Evolutionary conservation across 1,140 invertebrate genomes (phyloP).

Genomic region (Muscidifurax raptorellus): DNA sequence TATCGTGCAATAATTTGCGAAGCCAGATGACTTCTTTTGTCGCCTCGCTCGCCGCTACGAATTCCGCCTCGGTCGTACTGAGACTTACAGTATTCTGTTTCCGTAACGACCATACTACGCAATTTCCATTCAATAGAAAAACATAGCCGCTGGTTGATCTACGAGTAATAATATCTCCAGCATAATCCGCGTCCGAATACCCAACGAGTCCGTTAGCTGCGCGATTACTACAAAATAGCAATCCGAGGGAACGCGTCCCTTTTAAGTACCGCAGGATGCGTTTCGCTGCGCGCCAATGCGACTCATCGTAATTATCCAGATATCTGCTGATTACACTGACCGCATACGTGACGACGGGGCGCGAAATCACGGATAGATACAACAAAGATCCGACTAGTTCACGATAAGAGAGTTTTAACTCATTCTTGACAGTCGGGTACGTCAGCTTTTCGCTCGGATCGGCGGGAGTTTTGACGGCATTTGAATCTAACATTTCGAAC

Average conservation of each 20-base stretch:
- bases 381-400: constrained; percentile 67
- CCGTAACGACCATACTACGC: constrained; percentile 64
- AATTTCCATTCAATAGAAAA: constrained; percentile 56
- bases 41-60: no score
- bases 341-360: constrained; percentile 67
- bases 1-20: no score
- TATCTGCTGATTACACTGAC: constrained; percentile 61
- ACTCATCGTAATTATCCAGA: constrained; percentile 50
- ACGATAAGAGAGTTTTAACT: constrained; percentile 58
- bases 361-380: constrained; percentile 67
- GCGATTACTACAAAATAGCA: no score
- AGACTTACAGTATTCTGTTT: constrained; percentile 63
- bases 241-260: no score
- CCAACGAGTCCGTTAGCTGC: no score
- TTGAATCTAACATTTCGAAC: constrained; percentile 62
- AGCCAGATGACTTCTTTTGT: no score
- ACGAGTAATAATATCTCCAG: no score
- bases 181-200: no score
- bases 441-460: constrained; percentile 21
- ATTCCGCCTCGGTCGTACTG: no score
- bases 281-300: constrained; percentile 60
- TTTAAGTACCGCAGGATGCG: constrained; percentile 61
- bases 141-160: constrained; percentile 63
- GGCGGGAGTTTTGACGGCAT: constrained; percentile 57
- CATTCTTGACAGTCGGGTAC: neutral